Evolutionary conservation across 2,113 vertebrate species (phyloP), one percentile per base, ranked within the genome.

Genomic region (Alectura lathami): DNA sequence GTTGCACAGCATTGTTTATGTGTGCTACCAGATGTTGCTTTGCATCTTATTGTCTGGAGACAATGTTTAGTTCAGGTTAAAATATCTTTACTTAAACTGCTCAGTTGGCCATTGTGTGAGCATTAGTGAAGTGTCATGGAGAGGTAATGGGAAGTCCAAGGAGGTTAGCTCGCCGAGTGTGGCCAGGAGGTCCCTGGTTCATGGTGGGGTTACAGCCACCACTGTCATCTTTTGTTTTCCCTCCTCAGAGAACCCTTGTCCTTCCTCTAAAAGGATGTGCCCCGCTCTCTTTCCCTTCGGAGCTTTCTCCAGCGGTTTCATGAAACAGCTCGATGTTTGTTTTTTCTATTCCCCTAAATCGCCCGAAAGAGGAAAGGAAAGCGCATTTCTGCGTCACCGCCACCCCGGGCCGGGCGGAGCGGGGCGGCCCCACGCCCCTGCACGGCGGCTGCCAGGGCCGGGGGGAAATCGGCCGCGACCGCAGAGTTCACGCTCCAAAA

Each of bases 201-300:
- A 99, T 93, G 80, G 94, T 88, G 96, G 98, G 99, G 98, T 98
- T 98, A 98, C 97, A 94, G 96, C 96, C 97, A 97, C 97, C 97
- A 98, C 97, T 96, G 97, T 89, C 96, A 97, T 98, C 97, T 98
- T 98, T 98, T 99, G 98, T 99, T 98, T 98, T 96, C 96, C 97
- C 96, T 95, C 73, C 97, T 97, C 97, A 95, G 98, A 96, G 98
- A 95, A 98, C 97, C 97, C 97, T 93, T 97, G 99, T 99, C 99
- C 99, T 99, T 99, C 98, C 98, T 98, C 98, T 97, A 97, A 98
- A 97, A 98, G 98, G 98, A 98, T 97, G 98, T 98, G 98, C 97
- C 97, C 80, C 87, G 83, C 96, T 96, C 96, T 97, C 96, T 87
- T 97, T 89, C 85, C 95, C 97, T 91, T 91, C 60, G 76, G 80